These are phyloP conservation scores for Anthrax anthrax DNA, from an alignment of 2,888 invertebrate genomes.

Conservation along the genomic window DNA sequence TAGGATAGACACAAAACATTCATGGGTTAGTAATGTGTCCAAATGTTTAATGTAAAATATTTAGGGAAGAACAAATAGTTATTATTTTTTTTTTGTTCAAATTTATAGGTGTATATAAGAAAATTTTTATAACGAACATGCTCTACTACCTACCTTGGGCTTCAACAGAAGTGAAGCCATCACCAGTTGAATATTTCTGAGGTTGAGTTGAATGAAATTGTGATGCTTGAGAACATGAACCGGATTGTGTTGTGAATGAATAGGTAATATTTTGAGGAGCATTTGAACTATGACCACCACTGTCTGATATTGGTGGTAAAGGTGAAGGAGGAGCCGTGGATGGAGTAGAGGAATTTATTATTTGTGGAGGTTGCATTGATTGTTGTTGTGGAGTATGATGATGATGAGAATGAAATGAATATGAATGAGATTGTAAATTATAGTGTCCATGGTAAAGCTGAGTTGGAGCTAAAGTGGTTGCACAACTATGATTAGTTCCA, in stretches of 20 bases:
- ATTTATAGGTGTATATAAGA: neutral
- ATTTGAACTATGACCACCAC: constrained; percentile 1
- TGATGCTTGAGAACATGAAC: constrained; percentile 15
- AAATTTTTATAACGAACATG: constrained; percentile 18
- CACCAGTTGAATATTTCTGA: constrained; percentile 20
- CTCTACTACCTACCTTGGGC: constrained; percentile 34
- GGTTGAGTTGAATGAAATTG: constrained; percentile 11
- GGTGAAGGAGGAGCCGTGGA: constrained; percentile 5
- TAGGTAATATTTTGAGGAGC: constrained; percentile 14
- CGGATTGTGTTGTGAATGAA: constrained; percentile 9
- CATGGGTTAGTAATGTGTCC: neutral
- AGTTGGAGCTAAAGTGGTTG: constrained; percentile 22
- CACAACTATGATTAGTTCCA: constrained; percentile 28
- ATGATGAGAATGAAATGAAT: constrained; percentile 12
- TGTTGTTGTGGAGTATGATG: constrained; percentile 9
- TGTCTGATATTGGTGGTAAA: constrained; percentile 6
- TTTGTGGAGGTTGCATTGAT: neutral
- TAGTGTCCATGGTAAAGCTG: constrained; percentile 5
- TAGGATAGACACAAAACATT: neutral
- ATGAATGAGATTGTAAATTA: constrained; percentile 3
- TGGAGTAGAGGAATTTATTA: neutral
- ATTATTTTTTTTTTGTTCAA: too few relatives aligned
- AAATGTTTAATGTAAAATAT: neutral
- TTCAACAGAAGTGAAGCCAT: constrained; percentile 17
- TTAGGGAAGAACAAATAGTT: too few relatives aligned